These are phyloP conservation scores for Lepus timidus DNA, from an alignment of 2,113 vertebrate species.

Conservation along the genomic window DNA sequence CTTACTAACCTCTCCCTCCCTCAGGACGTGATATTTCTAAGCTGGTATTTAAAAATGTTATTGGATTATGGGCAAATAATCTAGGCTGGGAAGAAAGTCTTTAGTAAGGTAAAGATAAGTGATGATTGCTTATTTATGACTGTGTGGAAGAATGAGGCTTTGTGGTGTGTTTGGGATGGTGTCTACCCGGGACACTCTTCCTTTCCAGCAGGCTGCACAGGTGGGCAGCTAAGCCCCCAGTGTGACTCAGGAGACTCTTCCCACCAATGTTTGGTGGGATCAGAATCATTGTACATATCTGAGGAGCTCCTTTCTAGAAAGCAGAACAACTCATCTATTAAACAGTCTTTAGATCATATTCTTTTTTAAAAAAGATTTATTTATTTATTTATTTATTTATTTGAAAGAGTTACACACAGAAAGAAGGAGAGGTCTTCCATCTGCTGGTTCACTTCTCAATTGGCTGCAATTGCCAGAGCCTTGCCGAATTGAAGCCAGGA, in stretches of 20 bases:
- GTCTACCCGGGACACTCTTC: not conserved
- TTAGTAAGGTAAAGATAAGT: conserved; percentile 30
- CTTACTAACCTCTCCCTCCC: not conserved
- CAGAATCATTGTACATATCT: not conserved
- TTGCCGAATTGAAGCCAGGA: too few relatives aligned
- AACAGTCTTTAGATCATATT: not conserved
- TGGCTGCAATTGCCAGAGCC: too few relatives aligned
- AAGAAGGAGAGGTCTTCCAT: too few relatives aligned
- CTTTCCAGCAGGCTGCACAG: not conserved
- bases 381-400: too few relatives aligned
- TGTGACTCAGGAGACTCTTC: not conserved
- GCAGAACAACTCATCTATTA: not conserved
- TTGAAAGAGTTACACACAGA: too few relatives aligned
- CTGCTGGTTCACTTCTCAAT: too few relatives aligned
- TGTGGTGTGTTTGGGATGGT: not conserved
- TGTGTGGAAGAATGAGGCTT: conserved; percentile 1
- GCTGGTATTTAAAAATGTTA: conserved; percentile 27
- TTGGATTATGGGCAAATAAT: conserved; percentile 39
- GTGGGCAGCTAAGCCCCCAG: not conserved
- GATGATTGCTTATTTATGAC: not conserved
- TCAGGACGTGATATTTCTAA: not conserved
- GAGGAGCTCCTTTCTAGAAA: not conserved
- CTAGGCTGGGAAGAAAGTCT: not conserved
- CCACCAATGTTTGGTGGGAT: not conserved
- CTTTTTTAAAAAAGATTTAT: not conserved